Percentiles rank a stretch among this genome's conserved stretches.
These are phyloP conservation scores for Matsumurasca onukii DNA, from an alignment of 1,140 invertebrate genomes.

Conservation along the genomic window DNA sequence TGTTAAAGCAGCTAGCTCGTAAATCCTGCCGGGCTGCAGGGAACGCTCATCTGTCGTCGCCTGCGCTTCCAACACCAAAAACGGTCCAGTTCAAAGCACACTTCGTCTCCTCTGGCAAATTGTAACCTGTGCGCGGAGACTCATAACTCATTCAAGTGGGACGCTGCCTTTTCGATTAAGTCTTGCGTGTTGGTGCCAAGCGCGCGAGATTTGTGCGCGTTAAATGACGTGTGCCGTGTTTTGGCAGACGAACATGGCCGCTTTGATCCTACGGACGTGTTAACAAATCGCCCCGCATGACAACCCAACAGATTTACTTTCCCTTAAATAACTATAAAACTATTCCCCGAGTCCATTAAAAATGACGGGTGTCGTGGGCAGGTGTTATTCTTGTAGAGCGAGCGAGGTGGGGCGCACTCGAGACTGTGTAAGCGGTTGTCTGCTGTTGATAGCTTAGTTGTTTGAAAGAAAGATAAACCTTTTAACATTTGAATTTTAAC, in stretches of 20 bases:
- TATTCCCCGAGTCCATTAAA: constrained; percentile 21
- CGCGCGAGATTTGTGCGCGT: constrained; percentile 24
- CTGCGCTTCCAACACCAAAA: too few relatives aligned
- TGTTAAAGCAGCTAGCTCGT: too few relatives aligned
- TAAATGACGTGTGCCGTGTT: constrained; percentile 26
- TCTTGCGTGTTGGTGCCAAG: not conserved
- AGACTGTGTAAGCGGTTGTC: too few relatives aligned
- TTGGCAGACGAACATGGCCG: not conserved
- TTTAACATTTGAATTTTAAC: too few relatives aligned
- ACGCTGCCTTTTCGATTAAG: constrained; percentile 29
- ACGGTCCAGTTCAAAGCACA: too few relatives aligned
- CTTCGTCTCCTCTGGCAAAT: constrained; percentile 10
- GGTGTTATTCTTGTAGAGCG: not conserved
- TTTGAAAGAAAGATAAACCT: too few relatives aligned
- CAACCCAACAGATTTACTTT: constrained; percentile 28
- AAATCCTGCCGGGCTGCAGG: too few relatives aligned
- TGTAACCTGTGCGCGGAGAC: not conserved
- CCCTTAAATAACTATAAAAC: constrained; percentile 30
- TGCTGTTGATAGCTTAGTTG: too few relatives aligned
- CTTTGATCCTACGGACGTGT: constrained; percentile 14
- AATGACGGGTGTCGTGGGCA: not conserved
- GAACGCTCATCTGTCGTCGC: too few relatives aligned
- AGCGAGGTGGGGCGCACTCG: too few relatives aligned
- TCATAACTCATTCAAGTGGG: constrained; percentile 27
- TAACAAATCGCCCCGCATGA: constrained; percentile 26